Conservation (phyloP, 23 tunicate species). For the Styela clava region DNA sequence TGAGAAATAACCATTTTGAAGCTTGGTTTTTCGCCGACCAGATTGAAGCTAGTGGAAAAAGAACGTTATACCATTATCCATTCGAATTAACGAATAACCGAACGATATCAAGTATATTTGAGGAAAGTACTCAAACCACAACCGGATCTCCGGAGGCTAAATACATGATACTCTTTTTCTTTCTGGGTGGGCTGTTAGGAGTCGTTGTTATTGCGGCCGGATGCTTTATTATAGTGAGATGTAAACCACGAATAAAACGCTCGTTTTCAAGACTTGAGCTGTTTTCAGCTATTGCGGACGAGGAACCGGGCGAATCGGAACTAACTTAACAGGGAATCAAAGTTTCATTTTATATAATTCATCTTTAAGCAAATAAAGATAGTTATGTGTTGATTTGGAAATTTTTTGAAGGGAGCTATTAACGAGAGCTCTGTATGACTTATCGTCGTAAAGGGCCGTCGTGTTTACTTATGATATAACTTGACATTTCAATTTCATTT, state of each 20-base stretch:
- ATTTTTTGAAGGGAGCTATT: too few species aligned
- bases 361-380: too few species aligned
- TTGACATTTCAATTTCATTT: too few species aligned
- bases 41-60: not conserved
- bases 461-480: too few species aligned
- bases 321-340: too few species aligned
- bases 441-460: too few species aligned
- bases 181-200: constrained; percentile 14
- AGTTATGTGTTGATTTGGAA: too few species aligned
- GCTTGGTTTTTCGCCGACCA: not conserved
- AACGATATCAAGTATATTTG: not conserved
- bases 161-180: not conserved
- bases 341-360: too few species aligned
- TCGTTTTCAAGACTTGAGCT: not conserved
- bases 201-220: constrained; percentile 1
- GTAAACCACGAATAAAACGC: not conserved
- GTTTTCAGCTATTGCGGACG: not conserved
- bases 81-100: not conserved
- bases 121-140: not conserved
- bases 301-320: not conserved
- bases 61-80: not conserved
- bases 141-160: not conserved
- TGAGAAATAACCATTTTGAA: not conserved
- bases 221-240: not conserved
- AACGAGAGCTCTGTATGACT: too few species aligned